Conservation (phyloP, 2,113 vertebrate genomes). For the Dipodomys ordii region DNA sequence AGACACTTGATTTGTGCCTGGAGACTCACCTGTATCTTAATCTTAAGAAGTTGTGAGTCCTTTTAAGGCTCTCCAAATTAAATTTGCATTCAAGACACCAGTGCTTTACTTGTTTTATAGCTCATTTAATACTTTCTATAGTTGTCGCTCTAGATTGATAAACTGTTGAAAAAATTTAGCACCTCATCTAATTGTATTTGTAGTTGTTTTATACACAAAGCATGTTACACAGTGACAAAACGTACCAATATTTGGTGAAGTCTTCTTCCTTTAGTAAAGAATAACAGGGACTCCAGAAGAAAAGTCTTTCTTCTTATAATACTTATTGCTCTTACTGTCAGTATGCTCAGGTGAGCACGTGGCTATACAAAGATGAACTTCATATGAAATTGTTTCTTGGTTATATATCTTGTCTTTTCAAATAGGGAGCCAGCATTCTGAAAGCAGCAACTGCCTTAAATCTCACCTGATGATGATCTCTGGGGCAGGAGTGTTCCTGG, state of each 20-base stretch:
- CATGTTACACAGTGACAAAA: background rate
- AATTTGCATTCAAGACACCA: background rate
- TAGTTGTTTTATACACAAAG: background rate
- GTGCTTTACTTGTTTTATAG: background rate
- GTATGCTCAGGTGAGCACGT: background rate
- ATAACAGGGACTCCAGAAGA: background rate
- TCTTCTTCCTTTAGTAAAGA: constrained; percentile 26
- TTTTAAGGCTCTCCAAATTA: background rate
- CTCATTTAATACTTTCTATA: background rate
- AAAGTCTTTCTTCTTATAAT: background rate
- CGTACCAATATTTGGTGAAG: background rate
- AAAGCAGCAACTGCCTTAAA: constrained; percentile 20
- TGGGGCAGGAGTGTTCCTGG: background rate
- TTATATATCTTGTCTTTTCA: background rate
- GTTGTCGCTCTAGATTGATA: background rate
- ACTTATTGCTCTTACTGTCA: background rate
- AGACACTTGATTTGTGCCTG: background rate
- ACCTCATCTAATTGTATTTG: background rate
- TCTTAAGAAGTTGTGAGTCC: background rate
- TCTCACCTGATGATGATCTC: background rate
- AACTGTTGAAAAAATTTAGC: constrained; percentile 7
- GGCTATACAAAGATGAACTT: background rate
- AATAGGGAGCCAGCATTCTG: background rate
- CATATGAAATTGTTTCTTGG: constrained; percentile 32
- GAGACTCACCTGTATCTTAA: constrained; percentile 26